phyloP scores from a whole-genome alignment of 2,888 invertebrate genomes.

The Drosophila melanosoma region DNA sequence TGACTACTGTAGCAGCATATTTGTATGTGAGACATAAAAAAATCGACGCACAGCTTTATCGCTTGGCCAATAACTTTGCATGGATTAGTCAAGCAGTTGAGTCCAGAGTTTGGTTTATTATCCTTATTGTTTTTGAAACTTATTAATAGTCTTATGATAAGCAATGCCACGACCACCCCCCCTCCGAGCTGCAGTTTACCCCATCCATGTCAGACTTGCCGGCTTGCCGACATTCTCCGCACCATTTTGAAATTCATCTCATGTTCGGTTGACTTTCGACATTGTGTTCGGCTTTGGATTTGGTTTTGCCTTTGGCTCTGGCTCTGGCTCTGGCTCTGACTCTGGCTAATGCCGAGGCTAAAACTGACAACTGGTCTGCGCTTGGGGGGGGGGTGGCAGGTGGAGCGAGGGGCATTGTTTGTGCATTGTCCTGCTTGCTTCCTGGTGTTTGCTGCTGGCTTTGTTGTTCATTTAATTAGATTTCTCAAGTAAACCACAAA shows the following conservation, averaged over 20 bases:
- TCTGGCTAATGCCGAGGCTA: not conserved
- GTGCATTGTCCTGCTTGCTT: slow-evolving; percentile 47
- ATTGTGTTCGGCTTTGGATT: slow-evolving; percentile 10
- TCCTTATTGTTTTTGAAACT: slow-evolving; percentile 11
- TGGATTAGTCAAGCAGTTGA: slow-evolving; percentile 6
- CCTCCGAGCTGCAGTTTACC: not conserved
- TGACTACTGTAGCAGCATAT: not conserved
- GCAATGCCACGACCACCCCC: not conserved
- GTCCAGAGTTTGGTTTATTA: not conserved
- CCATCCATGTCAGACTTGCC: not conserved
- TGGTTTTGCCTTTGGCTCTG: slow-evolving; percentile 11
- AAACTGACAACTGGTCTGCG: not conserved
- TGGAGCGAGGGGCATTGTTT: not conserved
- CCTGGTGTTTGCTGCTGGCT: slow-evolving; percentile 23
- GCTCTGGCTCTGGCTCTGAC: slow-evolving; percentile 1
- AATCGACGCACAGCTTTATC: not conserved
- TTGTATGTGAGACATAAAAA: not conserved
- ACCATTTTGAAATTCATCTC: slow-evolving; percentile 2
- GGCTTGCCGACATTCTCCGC: not conserved
- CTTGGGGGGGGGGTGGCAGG: not conserved
- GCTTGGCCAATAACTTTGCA: slow-evolving; percentile 11
- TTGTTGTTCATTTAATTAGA: slow-evolving; percentile 80
- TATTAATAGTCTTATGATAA: slow-evolving; percentile 47
- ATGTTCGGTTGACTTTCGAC: slow-evolving; percentile 37
- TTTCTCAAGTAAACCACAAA: slow-evolving; percentile 77